Conservation (phyloP, 2,797 vertebrate genomes). For the Liasis olivaceus region DNA sequence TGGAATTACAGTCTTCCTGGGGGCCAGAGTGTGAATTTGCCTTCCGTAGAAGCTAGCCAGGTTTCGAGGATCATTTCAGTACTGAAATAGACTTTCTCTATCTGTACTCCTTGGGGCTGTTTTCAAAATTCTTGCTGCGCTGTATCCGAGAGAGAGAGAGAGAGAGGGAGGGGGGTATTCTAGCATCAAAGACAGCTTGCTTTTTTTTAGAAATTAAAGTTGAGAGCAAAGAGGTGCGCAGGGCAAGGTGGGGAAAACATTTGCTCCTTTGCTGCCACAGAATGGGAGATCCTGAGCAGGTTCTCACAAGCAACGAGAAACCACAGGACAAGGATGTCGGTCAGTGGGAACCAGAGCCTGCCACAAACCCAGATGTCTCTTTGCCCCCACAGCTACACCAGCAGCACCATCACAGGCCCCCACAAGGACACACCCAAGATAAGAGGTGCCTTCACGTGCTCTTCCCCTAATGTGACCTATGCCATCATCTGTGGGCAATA, state of each 20-base stretch:
- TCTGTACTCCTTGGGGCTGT: background rate
- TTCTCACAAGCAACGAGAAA: background rate
- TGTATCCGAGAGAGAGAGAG: background rate
- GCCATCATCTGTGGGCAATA: background rate
- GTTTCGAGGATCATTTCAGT: background rate
- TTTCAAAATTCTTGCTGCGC: background rate
- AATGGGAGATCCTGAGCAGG: background rate
- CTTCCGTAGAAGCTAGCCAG: background rate
- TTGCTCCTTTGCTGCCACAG: background rate
- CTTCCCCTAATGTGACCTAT: background rate
- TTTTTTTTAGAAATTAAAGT: constrained; percentile 24
- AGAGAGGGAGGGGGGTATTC: background rate
- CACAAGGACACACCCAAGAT: background rate
- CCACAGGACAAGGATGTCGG: background rate
- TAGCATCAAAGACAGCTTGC: constrained; percentile 13
- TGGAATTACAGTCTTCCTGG: background rate
- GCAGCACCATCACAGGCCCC: background rate
- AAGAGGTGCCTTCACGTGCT: background rate
- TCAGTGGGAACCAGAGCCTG: background rate
- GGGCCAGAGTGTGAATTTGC: background rate
- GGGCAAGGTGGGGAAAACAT: constrained; percentile 11
- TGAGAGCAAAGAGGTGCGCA: background rate
- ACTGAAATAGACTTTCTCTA: background rate
- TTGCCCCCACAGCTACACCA: background rate
- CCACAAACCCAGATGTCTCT: background rate